Evolutionary conservation across 64 coral and sea anemone genomes (phyloP).

Genomic region (Stichodactyla mertensii): DNA sequence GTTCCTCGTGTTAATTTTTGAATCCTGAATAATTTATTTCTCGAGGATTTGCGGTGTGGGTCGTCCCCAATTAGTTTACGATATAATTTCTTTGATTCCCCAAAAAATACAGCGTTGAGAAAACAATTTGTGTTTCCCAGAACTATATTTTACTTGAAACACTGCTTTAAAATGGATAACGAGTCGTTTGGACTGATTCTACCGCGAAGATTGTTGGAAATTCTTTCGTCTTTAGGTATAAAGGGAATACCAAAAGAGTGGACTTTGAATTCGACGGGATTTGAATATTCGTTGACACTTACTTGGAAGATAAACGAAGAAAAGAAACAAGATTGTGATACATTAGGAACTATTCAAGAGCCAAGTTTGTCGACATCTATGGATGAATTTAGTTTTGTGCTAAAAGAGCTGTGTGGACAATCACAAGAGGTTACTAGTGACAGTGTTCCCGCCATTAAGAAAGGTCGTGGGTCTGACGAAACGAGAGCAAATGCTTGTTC

Average conservation of each 20-base stretch:
- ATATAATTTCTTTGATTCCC: neutral
- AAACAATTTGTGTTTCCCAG: neutral
- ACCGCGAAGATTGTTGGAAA: neutral
- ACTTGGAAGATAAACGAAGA: neutral
- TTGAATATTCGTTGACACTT: neutral
- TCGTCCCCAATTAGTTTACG: neutral
- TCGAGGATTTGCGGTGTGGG: neutral
- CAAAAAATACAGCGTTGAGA: neutral
- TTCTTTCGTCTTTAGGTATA: conserved; percentile 6
- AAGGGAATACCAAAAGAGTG: conserved; percentile 1
- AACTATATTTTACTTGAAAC: neutral
- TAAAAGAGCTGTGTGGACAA: neutral
- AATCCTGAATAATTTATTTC: conserved; percentile 3
- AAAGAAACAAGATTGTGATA: neutral
- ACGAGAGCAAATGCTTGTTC: neutral
- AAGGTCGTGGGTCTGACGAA: neutral
- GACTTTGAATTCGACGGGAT: neutral
- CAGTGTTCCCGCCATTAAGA: neutral
- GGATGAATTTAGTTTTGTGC: neutral
- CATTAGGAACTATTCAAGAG: neutral
- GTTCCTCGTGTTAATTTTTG: neutral
- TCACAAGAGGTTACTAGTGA: neutral
- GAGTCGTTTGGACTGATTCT: neutral
- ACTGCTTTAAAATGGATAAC: neutral
- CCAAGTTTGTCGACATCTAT: neutral